phyloP scores from a whole-genome alignment of 2,888 invertebrate genomes.

The Plutella xylostella region DNA sequence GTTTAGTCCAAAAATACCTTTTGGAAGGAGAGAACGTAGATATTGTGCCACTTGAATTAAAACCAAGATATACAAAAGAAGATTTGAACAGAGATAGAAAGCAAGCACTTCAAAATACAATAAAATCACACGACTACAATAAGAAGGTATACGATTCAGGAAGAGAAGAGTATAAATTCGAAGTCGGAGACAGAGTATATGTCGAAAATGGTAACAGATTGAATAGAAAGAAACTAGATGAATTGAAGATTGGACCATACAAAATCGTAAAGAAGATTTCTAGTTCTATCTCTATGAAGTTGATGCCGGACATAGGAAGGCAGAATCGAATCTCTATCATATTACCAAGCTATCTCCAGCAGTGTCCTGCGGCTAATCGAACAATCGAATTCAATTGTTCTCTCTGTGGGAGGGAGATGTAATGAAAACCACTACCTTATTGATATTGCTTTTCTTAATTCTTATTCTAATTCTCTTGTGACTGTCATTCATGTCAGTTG shows the following conservation, averaged over 20 bases:
- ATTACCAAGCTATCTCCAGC: background rate
- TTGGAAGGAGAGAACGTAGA: constrained; percentile 22
- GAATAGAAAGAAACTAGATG: constrained; percentile 19
- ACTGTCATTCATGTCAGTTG: too few species aligned
- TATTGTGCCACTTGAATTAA: constrained; percentile 21
- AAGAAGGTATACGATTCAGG: background rate
- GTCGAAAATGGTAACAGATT: background rate
- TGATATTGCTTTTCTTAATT: too few species aligned
- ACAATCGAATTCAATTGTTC: too few species aligned
- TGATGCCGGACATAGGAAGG: constrained; percentile 22
- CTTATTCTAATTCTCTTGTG: too few species aligned
- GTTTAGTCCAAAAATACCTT: constrained; percentile 23
- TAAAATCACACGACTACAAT: constrained; percentile 19
- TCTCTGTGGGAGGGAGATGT: too few species aligned
- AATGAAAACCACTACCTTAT: too few species aligned
- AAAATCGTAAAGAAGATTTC: constrained; percentile 22
- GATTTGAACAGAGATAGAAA: constrained; percentile 18
- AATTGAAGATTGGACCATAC: constrained; percentile 23
- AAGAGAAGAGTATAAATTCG: background rate
- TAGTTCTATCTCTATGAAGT: constrained; percentile 23
- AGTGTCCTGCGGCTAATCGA: too few species aligned
- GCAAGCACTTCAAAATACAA: constrained; percentile 22
- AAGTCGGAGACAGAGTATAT: constrained; percentile 4
- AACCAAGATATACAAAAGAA: constrained; percentile 10
- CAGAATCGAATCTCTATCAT: constrained; percentile 13